These are phyloP conservation scores for Pristionchus japonicus DNA, from an alignment of 2,888 invertebrate genomes.

Conservation along the genomic window DNA sequence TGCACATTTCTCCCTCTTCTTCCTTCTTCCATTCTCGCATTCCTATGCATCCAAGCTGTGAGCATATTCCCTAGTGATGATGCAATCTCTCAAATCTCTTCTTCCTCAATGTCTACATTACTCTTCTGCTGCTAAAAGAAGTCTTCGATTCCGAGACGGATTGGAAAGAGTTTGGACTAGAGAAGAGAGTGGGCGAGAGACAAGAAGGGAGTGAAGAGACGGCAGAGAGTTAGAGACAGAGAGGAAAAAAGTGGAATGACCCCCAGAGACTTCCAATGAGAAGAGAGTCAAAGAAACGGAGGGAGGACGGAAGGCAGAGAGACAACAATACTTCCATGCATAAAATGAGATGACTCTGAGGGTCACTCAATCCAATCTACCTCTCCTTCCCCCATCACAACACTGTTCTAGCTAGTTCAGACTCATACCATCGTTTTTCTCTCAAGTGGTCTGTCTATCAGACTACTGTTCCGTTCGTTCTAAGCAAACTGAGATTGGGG, in stretches of 20 bases:
- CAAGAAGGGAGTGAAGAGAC: constrained; percentile 24
- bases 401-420: background rate
- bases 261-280: constrained; percentile 31
- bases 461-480: constrained; percentile 33
- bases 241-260: constrained; percentile 12
- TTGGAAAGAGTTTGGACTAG: constrained; percentile 37
- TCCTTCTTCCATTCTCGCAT: background rate
- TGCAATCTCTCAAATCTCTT: background rate
- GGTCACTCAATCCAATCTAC: constrained; percentile 27
- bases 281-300: constrained; percentile 33
- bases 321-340: constrained; percentile 29
- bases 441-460: constrained; percentile 16
- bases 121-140: background rate
- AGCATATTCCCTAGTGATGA: constrained; percentile 8
- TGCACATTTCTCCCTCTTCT: background rate
- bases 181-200: background rate
- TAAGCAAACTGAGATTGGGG: constrained; percentile 30
- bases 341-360: constrained; percentile 20
- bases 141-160: constrained; percentile 26
- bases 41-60: background rate
- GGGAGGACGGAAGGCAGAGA: constrained; percentile 30
- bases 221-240: background rate
- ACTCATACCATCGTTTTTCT: background rate
- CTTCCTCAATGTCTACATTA: background rate
- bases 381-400: background rate